Evolutionary conservation across 2,113 vertebrate species (phyloP), one percentile per base, ranked within the genome.

Genomic region (Hemibagrus wyckioides): DNA sequence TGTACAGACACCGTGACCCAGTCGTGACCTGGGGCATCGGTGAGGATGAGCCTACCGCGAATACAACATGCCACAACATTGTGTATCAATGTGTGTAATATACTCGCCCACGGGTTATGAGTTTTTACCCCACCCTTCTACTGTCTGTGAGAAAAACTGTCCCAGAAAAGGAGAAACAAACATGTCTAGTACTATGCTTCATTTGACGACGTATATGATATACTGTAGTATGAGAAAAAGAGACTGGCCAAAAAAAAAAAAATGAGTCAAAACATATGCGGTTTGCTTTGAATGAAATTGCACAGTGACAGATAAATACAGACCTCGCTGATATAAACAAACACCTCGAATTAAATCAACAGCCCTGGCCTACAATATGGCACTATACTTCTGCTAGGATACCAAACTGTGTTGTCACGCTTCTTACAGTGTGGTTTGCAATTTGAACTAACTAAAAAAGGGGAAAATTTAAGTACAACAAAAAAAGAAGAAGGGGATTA

Each of bases 221-320:
- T 23, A 80, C 30, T 41, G 33, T 25, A 39, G 30, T 41, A 75
- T 44, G 76, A 69, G 56, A 54, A 30, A 63, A 69, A 41, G 56
- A 50, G 5, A 30, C 0, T 21, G 30, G 21, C 33, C n/a, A n/a
- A n/a, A n/a, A 54, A 52, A 15, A 56, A 30, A 79, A 52, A 30
- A 79, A 83, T 57, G 56, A 84, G 85, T 65, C 88, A 87, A 69
- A 89, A 87, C 82, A 87, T 25, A 84, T 83, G 71, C 7, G 52
- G 56, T 86, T 85, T 77, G 61, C 81, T 81, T 71, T 81, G 82
- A 82, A 52, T 81, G 85, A 85, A n/a, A 57, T 83, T 30, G 67
- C 65, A 63, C 80, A 71, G 73, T 83, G 88, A 89, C 85, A 87
- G 83, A 87, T 80, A 87, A 84, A 85, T 85, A 79, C 52, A 84